These are phyloP conservation scores for Listronotus oregonensis DNA, from an alignment of 1,140 invertebrate genomes.

Conservation along the genomic window DNA sequence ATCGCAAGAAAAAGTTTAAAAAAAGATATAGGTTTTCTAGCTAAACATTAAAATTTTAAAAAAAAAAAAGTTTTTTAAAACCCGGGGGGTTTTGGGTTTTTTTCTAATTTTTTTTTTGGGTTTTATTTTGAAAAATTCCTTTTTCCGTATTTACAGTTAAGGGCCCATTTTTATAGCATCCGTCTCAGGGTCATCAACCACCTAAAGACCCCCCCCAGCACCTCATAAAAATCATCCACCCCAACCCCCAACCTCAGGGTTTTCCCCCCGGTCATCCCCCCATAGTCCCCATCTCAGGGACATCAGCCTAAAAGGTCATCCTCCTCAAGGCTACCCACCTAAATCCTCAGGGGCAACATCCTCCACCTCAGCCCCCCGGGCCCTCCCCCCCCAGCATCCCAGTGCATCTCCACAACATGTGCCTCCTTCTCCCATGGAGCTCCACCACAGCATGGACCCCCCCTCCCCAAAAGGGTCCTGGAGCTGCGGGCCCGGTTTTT, in stretches of 20 bases:
- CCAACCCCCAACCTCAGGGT: neutral
- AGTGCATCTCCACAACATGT: conserved; percentile 18
- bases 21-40: no score
- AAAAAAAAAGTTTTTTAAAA: no score
- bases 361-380: conserved; percentile 22
- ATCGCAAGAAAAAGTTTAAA: no score
- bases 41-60: no score
- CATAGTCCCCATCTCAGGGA: conserved; percentile 7
- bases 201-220: neutral
- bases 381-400: conserved; percentile 29
- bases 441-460: neutral
- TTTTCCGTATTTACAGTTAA: no score
- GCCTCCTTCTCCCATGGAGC: conserved; percentile 3
- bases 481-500: conserved; percentile 9
- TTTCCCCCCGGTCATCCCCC: neutral
- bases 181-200: conserved; percentile 5
- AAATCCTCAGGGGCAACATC: conserved; percentile 6
- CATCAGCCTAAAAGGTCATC: neutral
- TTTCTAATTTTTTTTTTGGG: no score
- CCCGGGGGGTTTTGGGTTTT: no score
- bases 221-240: conserved; percentile 3
- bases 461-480: neutral
- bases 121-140: no score
- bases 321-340: conserved; percentile 11
- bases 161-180: neutral